Percentiles rank a stretch among this genome's conserved stretches.
Conservation (phyloP, 1,140 invertebrate species). For the Philaenus spumarius region DNA sequence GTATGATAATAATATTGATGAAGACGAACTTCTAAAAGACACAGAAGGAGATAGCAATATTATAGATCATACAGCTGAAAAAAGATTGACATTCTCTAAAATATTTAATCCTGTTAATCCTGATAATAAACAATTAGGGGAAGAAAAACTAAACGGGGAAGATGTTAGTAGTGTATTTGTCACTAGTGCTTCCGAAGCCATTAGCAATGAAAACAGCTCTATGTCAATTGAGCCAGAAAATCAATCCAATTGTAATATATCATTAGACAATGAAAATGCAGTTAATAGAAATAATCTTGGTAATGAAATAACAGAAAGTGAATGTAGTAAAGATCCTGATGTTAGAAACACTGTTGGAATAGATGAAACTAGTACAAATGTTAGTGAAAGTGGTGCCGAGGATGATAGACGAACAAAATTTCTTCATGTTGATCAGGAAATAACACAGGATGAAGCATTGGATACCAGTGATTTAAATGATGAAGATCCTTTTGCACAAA, state of each 20-base stretch:
- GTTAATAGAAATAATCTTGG: neutral
- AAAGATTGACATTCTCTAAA: neutral
- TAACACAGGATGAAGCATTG: slow-evolving; percentile 5
- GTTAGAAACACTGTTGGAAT: neutral
- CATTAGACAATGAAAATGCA: neutral
- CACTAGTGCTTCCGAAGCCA: neutral
- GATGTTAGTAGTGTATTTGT: neutral
- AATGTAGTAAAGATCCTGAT: neutral
- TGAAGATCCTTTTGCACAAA: slow-evolving; percentile 12
- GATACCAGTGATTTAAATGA: slow-evolving; percentile 9
- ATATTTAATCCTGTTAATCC: neutral
- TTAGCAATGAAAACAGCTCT: neutral
- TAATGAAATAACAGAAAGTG: neutral
- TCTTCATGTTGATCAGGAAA: slow-evolving; percentile 15
- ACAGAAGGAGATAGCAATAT: slow-evolving; percentile 24
- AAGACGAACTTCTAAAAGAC: slow-evolving; percentile 25
- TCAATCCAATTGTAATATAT: neutral
- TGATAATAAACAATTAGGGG: neutral
- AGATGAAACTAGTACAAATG: slow-evolving; percentile 14
- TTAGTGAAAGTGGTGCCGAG: slow-evolving; percentile 18
- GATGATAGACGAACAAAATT: slow-evolving; percentile 16
- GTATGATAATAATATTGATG: slow-evolving; percentile 23
- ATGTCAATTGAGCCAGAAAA: neutral
- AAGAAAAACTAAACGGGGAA: neutral
- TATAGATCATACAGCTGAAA: slow-evolving; percentile 19